Conservation (phyloP, 2,888 invertebrate genomes). For the Leptinotarsa peninsularis region DNA sequence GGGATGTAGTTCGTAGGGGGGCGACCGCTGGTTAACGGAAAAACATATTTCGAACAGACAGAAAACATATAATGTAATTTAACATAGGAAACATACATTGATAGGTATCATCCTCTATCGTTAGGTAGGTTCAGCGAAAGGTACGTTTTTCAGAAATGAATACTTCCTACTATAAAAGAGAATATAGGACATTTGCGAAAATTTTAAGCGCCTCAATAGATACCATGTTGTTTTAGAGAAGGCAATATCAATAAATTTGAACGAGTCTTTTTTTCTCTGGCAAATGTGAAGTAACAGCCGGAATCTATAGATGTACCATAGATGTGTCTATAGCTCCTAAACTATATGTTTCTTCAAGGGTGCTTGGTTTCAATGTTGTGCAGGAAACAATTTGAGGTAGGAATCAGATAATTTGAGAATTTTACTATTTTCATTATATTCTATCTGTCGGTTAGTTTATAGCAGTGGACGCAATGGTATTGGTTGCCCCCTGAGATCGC, state of each 20-base stretch:
- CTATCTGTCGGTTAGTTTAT: background rate
- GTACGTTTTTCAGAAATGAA: background rate
- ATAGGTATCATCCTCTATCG: too few relatives aligned
- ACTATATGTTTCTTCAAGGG: background rate
- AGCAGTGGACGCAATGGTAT: background rate
- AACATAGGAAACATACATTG: too few relatives aligned
- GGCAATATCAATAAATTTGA: background rate
- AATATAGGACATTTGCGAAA: background rate
- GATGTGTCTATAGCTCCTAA: background rate
- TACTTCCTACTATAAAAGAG: background rate
- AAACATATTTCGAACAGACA: too few relatives aligned
- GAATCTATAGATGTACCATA: background rate
- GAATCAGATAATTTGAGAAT: background rate
- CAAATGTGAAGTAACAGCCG: background rate
- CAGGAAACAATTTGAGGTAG: background rate
- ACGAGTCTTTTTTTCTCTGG: background rate
- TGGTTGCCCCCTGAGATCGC: background rate
- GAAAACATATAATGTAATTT: too few relatives aligned
- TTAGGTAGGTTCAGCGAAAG: too few relatives aligned
- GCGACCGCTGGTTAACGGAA: too few relatives aligned
- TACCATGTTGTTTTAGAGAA: background rate
- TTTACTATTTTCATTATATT: background rate
- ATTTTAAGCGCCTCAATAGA: background rate
- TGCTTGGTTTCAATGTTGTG: background rate
- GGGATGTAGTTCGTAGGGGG: too few relatives aligned